A percentile compares a stretch with the other conserved stretches of the same genome.
Conservation (phyloP, 2,797 vertebrate genomes). For the Margarornis squamiger region DNA sequence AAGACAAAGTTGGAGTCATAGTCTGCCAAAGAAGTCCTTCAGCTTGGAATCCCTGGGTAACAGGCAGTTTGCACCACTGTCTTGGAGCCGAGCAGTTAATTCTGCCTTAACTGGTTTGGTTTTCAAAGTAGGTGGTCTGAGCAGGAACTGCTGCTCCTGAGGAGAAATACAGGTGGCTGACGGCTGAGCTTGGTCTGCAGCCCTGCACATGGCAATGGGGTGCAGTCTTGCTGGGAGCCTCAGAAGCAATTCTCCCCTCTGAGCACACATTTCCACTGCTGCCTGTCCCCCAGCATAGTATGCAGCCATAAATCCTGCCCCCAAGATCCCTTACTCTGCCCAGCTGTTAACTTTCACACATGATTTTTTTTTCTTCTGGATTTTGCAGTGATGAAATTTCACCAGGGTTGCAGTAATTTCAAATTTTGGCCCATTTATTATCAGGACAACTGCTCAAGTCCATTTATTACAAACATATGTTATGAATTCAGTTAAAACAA, state of each 20-base stretch:
- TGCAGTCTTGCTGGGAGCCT: neutral
- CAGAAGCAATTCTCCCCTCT: neutral
- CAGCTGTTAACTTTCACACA: neutral
- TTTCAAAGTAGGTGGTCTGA: slow-evolving; percentile 65
- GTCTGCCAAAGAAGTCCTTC: neutral
- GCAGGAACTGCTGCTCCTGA: neutral
- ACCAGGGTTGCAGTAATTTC: neutral
- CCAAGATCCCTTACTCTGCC: neutral
- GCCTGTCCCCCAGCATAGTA: neutral
- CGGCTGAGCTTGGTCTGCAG: neutral
- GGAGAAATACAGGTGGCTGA: slow-evolving; percentile 52
- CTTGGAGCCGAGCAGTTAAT: neutral
- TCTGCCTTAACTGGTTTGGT: slow-evolving; percentile 12
- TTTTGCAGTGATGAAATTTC: slow-evolving; percentile 36
- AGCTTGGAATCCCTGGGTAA: neutral
- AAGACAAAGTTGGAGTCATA: neutral
- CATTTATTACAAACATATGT: slow-evolving; percentile 61
- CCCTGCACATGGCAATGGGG: fast-evolving
- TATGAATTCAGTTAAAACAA: slow-evolving; percentile 59
- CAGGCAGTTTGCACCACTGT: neutral
- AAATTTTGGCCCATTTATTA: slow-evolving; percentile 41
- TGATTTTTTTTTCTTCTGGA: neutral
- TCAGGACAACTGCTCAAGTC: slow-evolving; percentile 15
- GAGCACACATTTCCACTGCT: neutral
- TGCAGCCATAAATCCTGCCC: neutral